Evolutionary conservation across 2,797 vertebrate species (phyloP).

Genomic region (Acanthurus leucopareius): DNA sequence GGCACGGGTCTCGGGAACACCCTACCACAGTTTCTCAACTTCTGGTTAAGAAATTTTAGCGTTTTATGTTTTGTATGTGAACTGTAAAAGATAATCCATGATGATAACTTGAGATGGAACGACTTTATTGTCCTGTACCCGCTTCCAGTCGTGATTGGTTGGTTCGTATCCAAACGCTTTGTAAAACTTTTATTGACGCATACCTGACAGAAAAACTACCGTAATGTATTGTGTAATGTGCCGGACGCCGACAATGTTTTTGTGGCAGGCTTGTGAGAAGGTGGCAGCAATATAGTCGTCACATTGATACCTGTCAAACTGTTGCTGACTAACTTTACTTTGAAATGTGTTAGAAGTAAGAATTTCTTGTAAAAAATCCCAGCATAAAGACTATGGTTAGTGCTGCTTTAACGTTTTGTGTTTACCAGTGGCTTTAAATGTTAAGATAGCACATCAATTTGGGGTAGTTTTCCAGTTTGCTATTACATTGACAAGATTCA

Average conservation of each 20-base stretch:
- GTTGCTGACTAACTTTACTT: no score
- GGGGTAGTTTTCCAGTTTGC: neutral
- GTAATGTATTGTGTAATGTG: neutral
- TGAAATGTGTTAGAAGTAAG: no score
- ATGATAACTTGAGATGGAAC: neutral
- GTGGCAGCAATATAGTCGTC: no score
- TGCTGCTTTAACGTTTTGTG: neutral
- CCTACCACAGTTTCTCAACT: neutral
- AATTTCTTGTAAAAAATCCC: no score
- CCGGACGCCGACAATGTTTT: neutral
- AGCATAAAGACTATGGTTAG: no score
- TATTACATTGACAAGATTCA: neutral
- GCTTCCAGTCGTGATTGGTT: constrained; percentile 2
- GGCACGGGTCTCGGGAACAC: constrained; percentile 7
- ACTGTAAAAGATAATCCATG: neutral
- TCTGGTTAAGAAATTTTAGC: neutral
- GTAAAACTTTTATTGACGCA: neutral
- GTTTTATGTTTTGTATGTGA: neutral
- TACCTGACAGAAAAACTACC: neutral
- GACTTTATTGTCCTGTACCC: rapidly evolving
- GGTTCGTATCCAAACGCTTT: constrained; percentile 15
- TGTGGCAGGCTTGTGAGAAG: neutral
- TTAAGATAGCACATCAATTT: neutral
- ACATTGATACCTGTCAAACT: no score
- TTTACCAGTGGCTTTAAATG: neutral